phyloP scores from a whole-genome alignment of 2,888 invertebrate genomes.

The Galerucella nymphaeae region DNA sequence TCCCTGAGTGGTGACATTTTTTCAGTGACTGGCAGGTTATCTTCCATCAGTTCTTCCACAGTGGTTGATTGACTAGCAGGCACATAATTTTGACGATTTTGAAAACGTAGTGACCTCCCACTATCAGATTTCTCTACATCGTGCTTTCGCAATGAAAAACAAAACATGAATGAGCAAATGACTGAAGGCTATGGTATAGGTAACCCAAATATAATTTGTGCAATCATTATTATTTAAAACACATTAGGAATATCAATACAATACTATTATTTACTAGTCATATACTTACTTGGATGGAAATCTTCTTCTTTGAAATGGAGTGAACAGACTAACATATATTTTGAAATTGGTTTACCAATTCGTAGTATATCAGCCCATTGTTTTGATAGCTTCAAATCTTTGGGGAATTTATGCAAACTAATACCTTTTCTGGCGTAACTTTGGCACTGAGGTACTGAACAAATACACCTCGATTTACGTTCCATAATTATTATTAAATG shows the following conservation, averaged over 20 bases:
- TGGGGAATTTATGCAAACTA: neutral
- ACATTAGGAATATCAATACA: neutral
- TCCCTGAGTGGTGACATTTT: too few species aligned
- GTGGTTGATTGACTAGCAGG: neutral
- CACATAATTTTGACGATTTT: neutral
- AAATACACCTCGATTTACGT: constrained; percentile 5
- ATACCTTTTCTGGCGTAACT: neutral
- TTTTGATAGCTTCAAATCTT: neutral
- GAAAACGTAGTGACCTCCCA: neutral
- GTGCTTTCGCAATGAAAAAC: too few species aligned
- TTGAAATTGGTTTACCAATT: neutral
- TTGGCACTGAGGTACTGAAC: constrained; percentile 1
- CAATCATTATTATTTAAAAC: neutral
- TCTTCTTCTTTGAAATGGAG: neutral
- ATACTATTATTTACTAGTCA: constrained; percentile 1
- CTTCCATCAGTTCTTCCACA: constrained; percentile 7
- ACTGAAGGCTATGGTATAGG: too few species aligned
- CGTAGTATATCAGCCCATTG: neutral
- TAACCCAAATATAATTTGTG: neutral
- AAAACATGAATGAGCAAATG: neutral
- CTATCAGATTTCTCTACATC: too few species aligned
- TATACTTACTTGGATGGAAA: constrained; percentile 2
- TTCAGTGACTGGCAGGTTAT: too few species aligned
- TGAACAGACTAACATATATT: neutral
- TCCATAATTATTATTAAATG: neutral